Evolutionary conservation across 2,888 invertebrate genomes (phyloP).

Genomic region (Cephus nigrinus): DNA sequence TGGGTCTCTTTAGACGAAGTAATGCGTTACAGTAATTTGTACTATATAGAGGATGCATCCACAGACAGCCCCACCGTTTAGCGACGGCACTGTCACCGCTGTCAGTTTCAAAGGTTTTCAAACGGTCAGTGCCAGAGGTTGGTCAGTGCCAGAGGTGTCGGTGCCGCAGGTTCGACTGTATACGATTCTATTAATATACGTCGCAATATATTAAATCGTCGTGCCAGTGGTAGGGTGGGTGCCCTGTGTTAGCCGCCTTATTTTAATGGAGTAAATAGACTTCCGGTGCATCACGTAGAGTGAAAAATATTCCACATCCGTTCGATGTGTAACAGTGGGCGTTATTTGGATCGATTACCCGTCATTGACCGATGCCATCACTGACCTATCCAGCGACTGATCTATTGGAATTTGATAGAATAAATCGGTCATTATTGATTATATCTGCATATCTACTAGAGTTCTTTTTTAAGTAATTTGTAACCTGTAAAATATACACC

Average conservation of each 20-base stretch:
- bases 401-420: background rate
- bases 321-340: constrained; percentile 3
- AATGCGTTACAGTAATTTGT: too few species aligned
- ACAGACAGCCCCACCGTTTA: too few species aligned
- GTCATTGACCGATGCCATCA: constrained; percentile 14
- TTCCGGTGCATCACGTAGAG: constrained; percentile 4
- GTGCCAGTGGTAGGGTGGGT: background rate
- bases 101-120: too few species aligned
- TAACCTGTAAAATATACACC: background rate
- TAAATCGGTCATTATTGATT: background rate
- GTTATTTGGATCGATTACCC: constrained; percentile 6
- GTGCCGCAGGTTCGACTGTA: too few species aligned
- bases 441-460: background rate
- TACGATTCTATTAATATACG: background rate
- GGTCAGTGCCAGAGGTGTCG: too few species aligned
- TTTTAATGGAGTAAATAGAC: constrained; percentile 19
- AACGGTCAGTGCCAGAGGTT: too few species aligned
- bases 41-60: too few species aligned
- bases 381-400: constrained; percentile 19
- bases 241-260: background rate
- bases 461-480: background rate
- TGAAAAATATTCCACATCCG: constrained; percentile 12
- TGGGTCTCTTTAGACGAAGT: too few species aligned
- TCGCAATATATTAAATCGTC: background rate
- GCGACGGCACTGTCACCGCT: too few species aligned